Percentiles rank a stretch among this genome's conserved stretches.
Evolutionary conservation across 2,888 invertebrate genomes (phyloP).

Genomic region (Cataglyphis cursor): DNA sequence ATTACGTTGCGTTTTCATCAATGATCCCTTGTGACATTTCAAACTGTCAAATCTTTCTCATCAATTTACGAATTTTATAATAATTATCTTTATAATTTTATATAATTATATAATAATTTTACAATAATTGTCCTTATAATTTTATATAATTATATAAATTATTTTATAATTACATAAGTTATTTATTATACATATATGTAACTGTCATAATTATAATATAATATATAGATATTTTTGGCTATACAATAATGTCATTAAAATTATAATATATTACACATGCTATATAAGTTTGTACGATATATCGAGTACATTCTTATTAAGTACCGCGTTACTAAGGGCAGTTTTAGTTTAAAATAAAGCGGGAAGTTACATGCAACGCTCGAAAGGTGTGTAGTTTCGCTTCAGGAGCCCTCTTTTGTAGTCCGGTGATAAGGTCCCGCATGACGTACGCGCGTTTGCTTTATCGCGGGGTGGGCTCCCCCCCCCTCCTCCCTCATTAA

Average conservation of each 20-base stretch:
- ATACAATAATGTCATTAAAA: neutral
- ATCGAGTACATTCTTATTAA: neutral
- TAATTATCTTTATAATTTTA: neutral
- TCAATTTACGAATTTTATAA: neutral
- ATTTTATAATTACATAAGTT: neutral
- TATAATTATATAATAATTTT: too few relatives aligned
- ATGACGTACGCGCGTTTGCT: constrained; percentile 55
- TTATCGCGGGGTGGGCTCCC: constrained; percentile 59
- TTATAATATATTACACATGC: constrained; percentile 6
- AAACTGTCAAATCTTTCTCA: neutral
- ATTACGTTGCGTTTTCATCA: neutral
- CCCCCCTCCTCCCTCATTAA: constrained; percentile 59
- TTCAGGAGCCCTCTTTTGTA: neutral
- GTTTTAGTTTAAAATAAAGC: neutral
- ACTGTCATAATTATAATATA: neutral
- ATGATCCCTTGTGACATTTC: neutral
- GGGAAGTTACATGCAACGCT: constrained; percentile 25
- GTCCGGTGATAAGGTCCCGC: constrained; percentile 63
- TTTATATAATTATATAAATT: neutral
- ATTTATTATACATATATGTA: neutral
- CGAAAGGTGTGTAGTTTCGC: neutral
- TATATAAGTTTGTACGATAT: neutral
- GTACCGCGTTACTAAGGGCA: neutral
- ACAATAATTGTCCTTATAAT: too few relatives aligned
- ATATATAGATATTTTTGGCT: neutral